A percentile compares a stretch with the other conserved stretches of the same genome.
phyloP scores from a whole-genome alignment of 2,888 invertebrate species.

The Parnassius orleans region DNA sequence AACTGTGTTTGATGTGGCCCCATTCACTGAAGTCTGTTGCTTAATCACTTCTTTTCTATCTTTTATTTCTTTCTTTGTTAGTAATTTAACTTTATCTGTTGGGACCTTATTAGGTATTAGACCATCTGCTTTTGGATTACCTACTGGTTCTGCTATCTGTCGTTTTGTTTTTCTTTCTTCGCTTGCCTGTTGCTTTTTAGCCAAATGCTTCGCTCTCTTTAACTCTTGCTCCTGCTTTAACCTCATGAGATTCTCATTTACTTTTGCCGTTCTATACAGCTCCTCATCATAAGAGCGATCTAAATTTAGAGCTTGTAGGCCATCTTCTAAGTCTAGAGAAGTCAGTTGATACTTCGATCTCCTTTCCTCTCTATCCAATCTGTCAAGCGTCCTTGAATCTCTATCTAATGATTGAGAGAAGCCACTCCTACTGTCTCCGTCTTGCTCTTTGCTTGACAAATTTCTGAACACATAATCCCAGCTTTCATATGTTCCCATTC shows the following conservation, averaged over 20 bases:
- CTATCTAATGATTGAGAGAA: constrained; percentile 76
- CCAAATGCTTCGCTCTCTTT: constrained; percentile 56
- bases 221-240: constrained; percentile 67
- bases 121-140: constrained; percentile 62
- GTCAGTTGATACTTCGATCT: constrained; percentile 74
- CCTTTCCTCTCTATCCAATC: constrained; percentile 67
- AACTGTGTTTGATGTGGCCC: constrained; percentile 41
- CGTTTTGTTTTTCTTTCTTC: constrained; percentile 52
- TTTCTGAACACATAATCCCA: constrained; percentile 92
- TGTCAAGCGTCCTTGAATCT: constrained; percentile 69
- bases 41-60: constrained; percentile 66
- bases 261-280: constrained; percentile 71
- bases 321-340: constrained; percentile 79
- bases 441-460: constrained; percentile 87
- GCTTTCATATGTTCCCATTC: constrained; percentile 85
- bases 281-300: constrained; percentile 71
- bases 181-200: constrained; percentile 56
- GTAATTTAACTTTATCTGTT: constrained; percentile 66
- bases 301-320: constrained; percentile 75
- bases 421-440: constrained; percentile 84
- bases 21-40: constrained; percentile 62
- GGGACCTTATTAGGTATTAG: constrained; percentile 58
- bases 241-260: constrained; percentile 73
- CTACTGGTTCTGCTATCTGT: constrained; percentile 59
- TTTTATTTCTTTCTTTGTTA: constrained; percentile 67